Evolutionary conservation across 1,140 invertebrate species (phyloP), one percentile per base, ranked within the genome.

Genomic region (Lepidurus couesii): DNA sequence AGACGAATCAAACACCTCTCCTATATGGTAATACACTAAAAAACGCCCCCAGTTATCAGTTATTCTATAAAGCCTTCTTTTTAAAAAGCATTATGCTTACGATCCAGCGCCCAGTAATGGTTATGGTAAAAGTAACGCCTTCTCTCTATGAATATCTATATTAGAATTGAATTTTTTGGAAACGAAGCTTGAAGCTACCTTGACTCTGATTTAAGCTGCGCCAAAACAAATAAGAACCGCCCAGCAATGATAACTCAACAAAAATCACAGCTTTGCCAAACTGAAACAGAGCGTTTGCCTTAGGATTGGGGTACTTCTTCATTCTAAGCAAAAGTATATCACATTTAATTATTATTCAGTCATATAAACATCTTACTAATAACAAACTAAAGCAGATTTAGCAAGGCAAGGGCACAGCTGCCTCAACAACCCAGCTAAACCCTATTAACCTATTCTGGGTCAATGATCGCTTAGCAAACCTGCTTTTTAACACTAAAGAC

Each of bases 281-380:
- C 26, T 45, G 11, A n/a, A 34, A 77, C 8, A 75, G 44, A 13
- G 73, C 77, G 10, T 73, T n/a, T 9, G 47, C 34, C 73, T 75
- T 42, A 44, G 75, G 79, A 53, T 81, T 82, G 11, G 75, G 26
- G 74, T 82, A 82, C 24, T 77, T 77, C 24, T 43, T 44, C 75
- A 77, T 77, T 44, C 47, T 77, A 77, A 42, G 9, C 34, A 26
- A 42, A 13, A 77, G 9, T 11, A 65, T 9, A 65, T 0, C 53
- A 65, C 1, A 65, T 65, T 0, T n/a, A 7, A 16, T 65, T n/a
- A n/a, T 65, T 65, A 7, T n/a, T 11, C 16, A 21, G 21, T 65
- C 16, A n/a, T 8, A 13, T 8, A 13, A 65, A 21, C 53, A 11
- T 21, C 16, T 65, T 21, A 65, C 5, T 21, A n/a, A n/a, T 21